Percentiles rank a stretch among this genome's conserved stretches.
phyloP scores from a whole-genome alignment of 2,888 invertebrate genomes.

The Coenonympha arcania region DNA sequence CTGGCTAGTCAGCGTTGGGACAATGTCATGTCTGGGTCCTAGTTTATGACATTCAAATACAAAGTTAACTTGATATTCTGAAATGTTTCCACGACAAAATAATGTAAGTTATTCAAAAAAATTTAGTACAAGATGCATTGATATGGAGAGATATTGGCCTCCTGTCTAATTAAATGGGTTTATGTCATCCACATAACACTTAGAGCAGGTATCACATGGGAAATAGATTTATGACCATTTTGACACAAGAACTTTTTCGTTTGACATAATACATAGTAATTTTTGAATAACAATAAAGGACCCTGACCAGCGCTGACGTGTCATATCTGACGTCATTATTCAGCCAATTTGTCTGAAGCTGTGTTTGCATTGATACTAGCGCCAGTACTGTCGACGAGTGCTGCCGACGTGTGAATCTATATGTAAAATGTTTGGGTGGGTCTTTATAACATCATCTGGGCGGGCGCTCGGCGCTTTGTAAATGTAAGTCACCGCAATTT shows the following conservation, averaged over 20 bases:
- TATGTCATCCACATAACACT: too few species aligned
- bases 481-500: slow-evolving; percentile 19
- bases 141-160: too few species aligned
- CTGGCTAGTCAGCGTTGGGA: not conserved
- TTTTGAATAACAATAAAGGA: not conserved
- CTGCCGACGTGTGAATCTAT: not conserved
- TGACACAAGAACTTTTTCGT: too few species aligned
- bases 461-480: slow-evolving; percentile 15
- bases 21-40: not conserved
- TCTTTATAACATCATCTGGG: not conserved
- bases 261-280: too few species aligned
- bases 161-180: too few species aligned
- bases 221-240: too few species aligned
- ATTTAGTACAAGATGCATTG: too few species aligned
- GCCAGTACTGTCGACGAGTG: not conserved
- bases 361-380: not conserved
- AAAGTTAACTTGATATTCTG: too few species aligned
- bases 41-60: too few species aligned
- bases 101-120: too few species aligned
- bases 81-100: too few species aligned
- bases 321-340: not conserved
- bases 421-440: not conserved
- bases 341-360: not conserved
- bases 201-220: too few species aligned
- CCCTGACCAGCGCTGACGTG: not conserved